Base-by-base conservation (phyloP, 2,797 vertebrate genomes). In the Falco biarmicus region DNA sequence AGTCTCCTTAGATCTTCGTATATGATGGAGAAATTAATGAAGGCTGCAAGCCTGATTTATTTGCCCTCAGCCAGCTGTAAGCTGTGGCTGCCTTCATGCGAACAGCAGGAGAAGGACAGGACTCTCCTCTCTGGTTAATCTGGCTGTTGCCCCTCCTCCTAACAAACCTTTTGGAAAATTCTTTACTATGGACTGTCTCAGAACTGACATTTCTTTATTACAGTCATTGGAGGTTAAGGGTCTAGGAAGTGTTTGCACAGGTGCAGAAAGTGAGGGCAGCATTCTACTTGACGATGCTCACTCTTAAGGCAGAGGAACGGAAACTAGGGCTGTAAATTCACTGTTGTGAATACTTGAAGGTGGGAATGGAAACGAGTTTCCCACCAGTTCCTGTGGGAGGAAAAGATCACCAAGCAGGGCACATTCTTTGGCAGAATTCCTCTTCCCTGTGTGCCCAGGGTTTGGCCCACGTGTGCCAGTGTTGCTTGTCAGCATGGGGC, bases 301-400 rank as follows among this genome's bases (percentile, higher is more conserved):
- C 11, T 31, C 73, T 25, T 15, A 21, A 39, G 56, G 43, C 0
- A 0, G 39, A 29, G 73, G 8, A 71, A 11, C 5, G 0, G 54
- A 54, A 90, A n/a, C 4, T 13, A 51, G 39, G 25, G n/a, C 59
- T 93, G 47, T 92, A 89, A 93, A 53, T 59, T n/a, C 0, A 1
- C 50, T 81, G 31, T 64, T 3, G 0, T 87, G 84, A 79, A 69
- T 66, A 25, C 34, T 6, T 69, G 22, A 59, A 34, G 15, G 19
- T 48, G 19, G 50, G 39, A 87, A 16, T 0, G 0, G 66, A 76
- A 79, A 14, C 0, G 1, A 25, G 19, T 29, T 87, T 91, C 88
- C 39, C 20, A 39, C 32, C 17, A 12, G 0, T 71, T 87, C 31
- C 28, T 11, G 41, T 39, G 19, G 39, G 43, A 82, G 32, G 43